These are phyloP conservation scores for Thysanoteuthis rhombus DNA, from an alignment of 2,888 invertebrate genomes.

Conservation along the genomic window DNA sequence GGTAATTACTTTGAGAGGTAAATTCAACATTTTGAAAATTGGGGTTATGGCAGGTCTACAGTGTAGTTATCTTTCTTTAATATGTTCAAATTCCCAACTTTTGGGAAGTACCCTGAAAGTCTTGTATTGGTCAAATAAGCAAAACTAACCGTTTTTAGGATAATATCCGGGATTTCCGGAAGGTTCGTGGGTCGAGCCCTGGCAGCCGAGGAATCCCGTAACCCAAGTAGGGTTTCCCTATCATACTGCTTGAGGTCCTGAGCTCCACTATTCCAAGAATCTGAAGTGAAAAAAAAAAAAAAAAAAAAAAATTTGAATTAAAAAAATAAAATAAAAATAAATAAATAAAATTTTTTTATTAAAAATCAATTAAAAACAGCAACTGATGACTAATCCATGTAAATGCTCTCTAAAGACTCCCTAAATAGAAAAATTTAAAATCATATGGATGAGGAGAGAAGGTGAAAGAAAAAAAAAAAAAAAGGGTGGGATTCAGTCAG, in stretches of 20 bases:
- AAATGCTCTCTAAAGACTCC: too few relatives aligned
- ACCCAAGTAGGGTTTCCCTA: background rate
- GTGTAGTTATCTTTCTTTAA: too few relatives aligned
- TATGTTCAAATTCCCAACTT: too few relatives aligned
- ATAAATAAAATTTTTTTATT: background rate
- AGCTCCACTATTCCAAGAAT: background rate
- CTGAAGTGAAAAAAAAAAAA: background rate
- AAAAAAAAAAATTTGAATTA: background rate
- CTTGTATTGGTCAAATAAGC: background rate
- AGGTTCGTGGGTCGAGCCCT: background rate
- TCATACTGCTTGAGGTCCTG: constrained; percentile 20
- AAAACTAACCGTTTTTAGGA: background rate
- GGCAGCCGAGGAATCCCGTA: background rate
- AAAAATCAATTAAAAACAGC: too few relatives aligned
- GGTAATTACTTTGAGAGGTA: too few relatives aligned
- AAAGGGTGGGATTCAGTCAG: background rate
- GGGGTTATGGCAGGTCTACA: too few relatives aligned
- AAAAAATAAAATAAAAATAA: too few relatives aligned
- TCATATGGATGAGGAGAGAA: too few relatives aligned
- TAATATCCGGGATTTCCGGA: constrained; percentile 15
- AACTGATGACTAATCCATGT: too few relatives aligned
- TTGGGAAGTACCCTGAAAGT: too few relatives aligned
- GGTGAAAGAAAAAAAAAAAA: background rate
- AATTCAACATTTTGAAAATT: too few relatives aligned
- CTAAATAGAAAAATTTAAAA: too few relatives aligned